These are phyloP conservation scores for Ectropis crepuscularia DNA, from an alignment of 2,888 invertebrate genomes.

Conservation along the genomic window DNA sequence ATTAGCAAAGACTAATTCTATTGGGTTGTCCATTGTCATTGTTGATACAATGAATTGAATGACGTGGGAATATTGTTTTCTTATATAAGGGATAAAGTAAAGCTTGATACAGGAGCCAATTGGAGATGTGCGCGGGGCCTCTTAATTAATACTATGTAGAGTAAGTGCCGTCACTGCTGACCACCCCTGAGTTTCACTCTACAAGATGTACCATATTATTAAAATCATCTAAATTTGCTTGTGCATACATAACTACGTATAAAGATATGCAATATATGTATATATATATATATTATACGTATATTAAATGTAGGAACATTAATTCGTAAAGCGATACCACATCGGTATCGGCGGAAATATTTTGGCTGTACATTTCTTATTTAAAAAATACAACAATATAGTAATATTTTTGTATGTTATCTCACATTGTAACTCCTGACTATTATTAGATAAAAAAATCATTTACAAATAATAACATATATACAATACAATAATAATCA, in stretches of 20 bases:
- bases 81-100: no score
- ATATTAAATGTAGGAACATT: constrained; percentile 20
- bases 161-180: neutral
- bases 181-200: neutral
- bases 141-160: neutral
- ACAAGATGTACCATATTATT: constrained; percentile 57
- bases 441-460: no score
- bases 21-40: no score
- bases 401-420: constrained; percentile 25
- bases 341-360: no score
- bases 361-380: constrained; percentile 38
- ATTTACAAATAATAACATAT: no score
- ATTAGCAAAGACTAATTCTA: no score
- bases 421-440: constrained; percentile 3
- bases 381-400: constrained; percentile 16
- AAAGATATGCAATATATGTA: constrained; percentile 4
- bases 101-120: no score
- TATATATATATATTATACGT: constrained; percentile 7
- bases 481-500: no score
- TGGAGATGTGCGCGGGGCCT: no score
- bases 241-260: constrained; percentile 19
- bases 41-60: no score
- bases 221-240: constrained; percentile 32
- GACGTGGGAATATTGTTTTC: no score
- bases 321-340: no score